A percentile compares a stretch with the other conserved stretches of the same genome.
phyloP scores from a whole-genome alignment of 2,888 invertebrate species.

The Sminthurinus aureus region DNA sequence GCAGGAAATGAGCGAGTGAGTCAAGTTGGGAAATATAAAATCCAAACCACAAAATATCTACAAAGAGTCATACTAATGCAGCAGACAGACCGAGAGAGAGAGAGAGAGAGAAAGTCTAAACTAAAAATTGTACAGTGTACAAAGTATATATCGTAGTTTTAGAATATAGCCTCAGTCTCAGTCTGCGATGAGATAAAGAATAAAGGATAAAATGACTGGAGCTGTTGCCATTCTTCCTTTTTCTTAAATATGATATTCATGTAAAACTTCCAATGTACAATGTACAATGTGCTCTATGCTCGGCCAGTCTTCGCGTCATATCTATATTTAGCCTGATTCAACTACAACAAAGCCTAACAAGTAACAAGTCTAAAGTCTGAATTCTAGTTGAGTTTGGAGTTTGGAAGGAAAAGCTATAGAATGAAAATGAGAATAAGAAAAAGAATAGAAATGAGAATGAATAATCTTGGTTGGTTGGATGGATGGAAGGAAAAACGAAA shows the following conservation, averaged over 20 bases:
- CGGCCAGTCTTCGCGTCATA: neutral
- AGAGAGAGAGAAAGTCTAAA: neutral
- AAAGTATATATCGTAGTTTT: neutral
- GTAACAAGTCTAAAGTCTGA: constrained; percentile 23
- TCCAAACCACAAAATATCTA: constrained; percentile 17
- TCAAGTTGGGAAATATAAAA: constrained; percentile 21
- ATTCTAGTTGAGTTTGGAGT: constrained; percentile 24
- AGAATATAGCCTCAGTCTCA: neutral
- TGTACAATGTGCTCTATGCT: constrained; percentile 8
- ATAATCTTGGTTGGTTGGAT: constrained; percentile 48
- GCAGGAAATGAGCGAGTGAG: constrained; percentile 41
- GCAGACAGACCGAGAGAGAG: constrained; percentile 16
- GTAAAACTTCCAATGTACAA: neutral
- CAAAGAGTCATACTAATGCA: constrained; percentile 19
- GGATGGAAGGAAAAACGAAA: constrained; percentile 40
- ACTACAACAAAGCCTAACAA: too few species aligned
- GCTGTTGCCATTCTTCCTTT: constrained; percentile 21
- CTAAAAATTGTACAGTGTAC: neutral
- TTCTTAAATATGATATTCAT: too few species aligned
- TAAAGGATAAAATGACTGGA: neutral
- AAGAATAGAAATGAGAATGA: constrained; percentile 55
- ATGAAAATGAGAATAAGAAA: constrained; percentile 54
- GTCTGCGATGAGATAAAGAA: constrained; percentile 1
- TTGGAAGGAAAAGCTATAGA: neutral
- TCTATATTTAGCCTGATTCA: neutral